Percentiles rank a stretch among this genome's conserved stretches.
Conservation (phyloP, 2,888 invertebrate species). For the Papilio protenor region DNA sequence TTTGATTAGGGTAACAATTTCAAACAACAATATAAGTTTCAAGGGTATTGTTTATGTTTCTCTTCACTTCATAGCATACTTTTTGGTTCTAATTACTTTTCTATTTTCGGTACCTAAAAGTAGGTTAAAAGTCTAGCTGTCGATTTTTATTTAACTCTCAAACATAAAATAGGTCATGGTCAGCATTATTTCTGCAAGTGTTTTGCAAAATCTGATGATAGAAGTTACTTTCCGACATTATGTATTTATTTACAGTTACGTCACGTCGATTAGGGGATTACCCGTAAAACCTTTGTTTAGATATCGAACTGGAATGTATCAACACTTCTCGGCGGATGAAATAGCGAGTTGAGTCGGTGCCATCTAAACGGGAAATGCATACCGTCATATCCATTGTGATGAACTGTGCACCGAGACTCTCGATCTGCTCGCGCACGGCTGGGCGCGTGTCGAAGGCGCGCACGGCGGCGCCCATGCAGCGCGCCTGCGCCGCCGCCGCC, state of each 20-base stretch:
- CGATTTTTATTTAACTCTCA: not conserved
- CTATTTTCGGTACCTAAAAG: slow-evolving; percentile 41
- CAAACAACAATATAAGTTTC: slow-evolving; percentile 4
- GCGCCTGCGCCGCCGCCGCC: slow-evolving; percentile 93
- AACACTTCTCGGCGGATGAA: not conserved
- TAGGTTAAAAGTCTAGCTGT: slow-evolving; percentile 22
- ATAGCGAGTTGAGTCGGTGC: not conserved
- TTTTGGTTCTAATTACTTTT: slow-evolving; percentile 50
- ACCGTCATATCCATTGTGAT: slow-evolving; percentile 91
- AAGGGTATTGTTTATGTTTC: slow-evolving; percentile 3
- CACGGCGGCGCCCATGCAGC: slow-evolving; percentile 95
- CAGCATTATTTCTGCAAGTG: not conserved
- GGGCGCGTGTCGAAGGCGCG: slow-evolving; percentile 94
- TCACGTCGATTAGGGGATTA: not conserved
- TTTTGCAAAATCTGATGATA: not conserved
- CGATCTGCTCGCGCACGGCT: slow-evolving; percentile 92
- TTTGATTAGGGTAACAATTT: not conserved
- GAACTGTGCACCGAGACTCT: slow-evolving; percentile 95
- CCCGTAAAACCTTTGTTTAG: not conserved
- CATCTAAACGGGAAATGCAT: slow-evolving; percentile 42
- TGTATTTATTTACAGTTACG: not conserved
- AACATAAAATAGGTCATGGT: slow-evolving; percentile 12
- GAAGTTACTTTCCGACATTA: not conserved
- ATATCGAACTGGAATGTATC: not conserved
- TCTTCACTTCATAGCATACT: slow-evolving; percentile 43